A percentile compares a stretch with the other conserved stretches of the same genome.
phyloP scores from a whole-genome alignment of 2,113 vertebrate genomes.

The Corvus cornix region DNA sequence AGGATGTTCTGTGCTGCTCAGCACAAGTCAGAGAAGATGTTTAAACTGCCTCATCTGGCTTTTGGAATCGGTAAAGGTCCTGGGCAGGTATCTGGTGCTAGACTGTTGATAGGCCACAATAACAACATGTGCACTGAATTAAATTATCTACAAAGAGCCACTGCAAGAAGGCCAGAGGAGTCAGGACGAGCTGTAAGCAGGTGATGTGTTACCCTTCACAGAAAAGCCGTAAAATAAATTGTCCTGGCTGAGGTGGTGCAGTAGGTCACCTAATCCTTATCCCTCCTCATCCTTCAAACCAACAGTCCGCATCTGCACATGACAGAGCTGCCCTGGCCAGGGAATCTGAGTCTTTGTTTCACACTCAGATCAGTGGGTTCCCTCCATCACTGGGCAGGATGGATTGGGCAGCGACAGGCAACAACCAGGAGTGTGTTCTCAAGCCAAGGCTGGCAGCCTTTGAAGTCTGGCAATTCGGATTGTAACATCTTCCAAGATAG shows the following conservation, averaged over 20 bases:
- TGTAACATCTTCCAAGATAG: neutral
- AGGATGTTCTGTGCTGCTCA: neutral
- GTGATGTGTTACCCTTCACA: neutral
- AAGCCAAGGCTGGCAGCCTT: neutral
- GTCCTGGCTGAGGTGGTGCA: neutral
- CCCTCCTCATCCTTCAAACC: neutral
- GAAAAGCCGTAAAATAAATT: neutral
- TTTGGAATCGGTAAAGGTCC: neutral
- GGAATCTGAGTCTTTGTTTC: neutral
- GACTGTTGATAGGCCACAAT: neutral
- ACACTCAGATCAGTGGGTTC: neutral
- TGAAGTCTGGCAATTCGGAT: neutral
- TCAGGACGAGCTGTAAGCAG: neutral
- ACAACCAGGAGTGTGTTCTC: neutral
- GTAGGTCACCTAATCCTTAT: neutral
- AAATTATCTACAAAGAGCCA: neutral
- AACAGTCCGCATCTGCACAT: neutral
- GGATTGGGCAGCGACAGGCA: neutral
- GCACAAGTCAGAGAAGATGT: neutral
- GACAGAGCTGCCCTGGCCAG: neutral
- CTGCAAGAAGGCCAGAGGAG: neutral
- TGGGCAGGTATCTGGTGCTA: neutral
- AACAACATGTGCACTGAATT: neutral
- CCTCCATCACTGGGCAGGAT: neutral
- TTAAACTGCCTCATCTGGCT: neutral